Base-by-base conservation (phyloP, 1,140 invertebrate species). In the Druon quercuslanigerum region DNA sequence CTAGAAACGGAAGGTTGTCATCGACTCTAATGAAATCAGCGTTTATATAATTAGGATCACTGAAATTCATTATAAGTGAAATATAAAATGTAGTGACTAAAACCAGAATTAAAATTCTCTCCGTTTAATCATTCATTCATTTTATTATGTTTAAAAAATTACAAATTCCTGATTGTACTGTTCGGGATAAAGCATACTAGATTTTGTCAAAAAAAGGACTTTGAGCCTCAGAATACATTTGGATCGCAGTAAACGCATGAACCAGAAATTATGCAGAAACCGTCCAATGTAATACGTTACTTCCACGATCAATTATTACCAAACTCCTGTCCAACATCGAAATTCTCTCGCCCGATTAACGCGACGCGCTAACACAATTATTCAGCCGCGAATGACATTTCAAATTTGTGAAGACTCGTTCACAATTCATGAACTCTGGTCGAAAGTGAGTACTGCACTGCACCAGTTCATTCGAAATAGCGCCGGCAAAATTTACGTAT, bases 261-360 rank as follows among this genome's bases (percentile, higher is more conserved):
- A 66, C 9, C 40, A 66, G 60, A 66, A 66, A 66, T 66, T 40
- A 66, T 66, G 60, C 60, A 40, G 20, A 40, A 40, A 40, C 20
- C 13, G 25, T 46, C 51, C 13, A 40, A 17, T 57, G 50, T 72
- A 51, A 51, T 25, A 14, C 14, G 33, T 70, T 73, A 82, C 71
- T 85, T 81, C 72, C 51, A 78, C 76, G 74, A 86, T 85, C 78
- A 85, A 86, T 86, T 84, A 85, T 86, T 85, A 76, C 76, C 72
- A 25, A 75, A 50, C 60, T 71, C 50, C 50, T 57, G 51, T 51
- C 72, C 70, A 20, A 81, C 79, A 77, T 81, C 76, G 79, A 85
- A 85, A 82, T 84, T 86, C 79, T 76, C 57, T 80, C 71, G 70
- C 60, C 71, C 77, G 72, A 79, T 54, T 75, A 71, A 56, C 74